phyloP scores from a whole-genome alignment of 2,113 vertebrate species.

The Python bivittatus region DNA sequence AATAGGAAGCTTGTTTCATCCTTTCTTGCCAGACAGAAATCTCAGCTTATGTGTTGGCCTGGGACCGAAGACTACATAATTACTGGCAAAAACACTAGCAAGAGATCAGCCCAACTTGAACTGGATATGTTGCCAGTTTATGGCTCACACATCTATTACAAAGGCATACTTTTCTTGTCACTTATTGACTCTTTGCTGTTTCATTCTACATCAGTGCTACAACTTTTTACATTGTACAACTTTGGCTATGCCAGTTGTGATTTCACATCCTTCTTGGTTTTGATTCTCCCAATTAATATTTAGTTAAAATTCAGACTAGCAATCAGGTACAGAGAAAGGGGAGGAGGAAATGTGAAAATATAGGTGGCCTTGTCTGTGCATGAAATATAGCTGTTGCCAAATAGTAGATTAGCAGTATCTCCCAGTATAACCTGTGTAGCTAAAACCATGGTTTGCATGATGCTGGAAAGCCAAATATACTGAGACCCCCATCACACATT shows the following conservation, averaged over 20 bases:
- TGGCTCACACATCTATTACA: background rate
- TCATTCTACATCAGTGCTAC: background rate
- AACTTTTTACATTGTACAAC: background rate
- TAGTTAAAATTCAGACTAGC: background rate
- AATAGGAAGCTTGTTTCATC: background rate
- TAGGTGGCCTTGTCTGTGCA: background rate
- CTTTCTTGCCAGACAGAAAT: background rate
- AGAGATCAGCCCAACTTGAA: background rate
- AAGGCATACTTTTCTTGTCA: background rate
- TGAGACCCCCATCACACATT: background rate
- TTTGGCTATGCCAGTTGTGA: background rate
- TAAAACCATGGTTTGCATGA: background rate
- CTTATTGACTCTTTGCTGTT: background rate
- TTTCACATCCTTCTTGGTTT: background rate
- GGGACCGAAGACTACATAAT: background rate
- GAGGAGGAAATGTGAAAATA: background rate
- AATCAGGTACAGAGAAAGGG: background rate
- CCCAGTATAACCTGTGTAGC: background rate
- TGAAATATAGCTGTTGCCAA: background rate
- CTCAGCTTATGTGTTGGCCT: background rate
- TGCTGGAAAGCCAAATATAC: background rate
- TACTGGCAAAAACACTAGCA: background rate
- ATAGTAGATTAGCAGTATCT: background rate
- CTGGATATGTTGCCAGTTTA: background rate
- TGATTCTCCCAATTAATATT: background rate